Conservation (phyloP, 2,113 vertebrate genomes). For the Pogona vitticeps region DNA sequence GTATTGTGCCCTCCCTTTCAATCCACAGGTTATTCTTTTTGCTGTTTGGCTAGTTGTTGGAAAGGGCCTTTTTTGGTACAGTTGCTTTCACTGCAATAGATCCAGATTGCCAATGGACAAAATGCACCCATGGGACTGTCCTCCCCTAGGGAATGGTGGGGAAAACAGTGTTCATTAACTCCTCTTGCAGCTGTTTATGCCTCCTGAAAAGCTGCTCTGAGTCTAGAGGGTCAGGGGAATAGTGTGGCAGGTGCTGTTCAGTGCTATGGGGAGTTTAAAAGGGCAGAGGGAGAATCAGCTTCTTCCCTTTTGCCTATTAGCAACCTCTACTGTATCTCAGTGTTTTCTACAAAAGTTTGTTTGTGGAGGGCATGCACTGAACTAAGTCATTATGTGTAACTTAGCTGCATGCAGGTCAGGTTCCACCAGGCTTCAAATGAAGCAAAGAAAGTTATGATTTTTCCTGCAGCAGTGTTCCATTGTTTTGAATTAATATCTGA, state of each 20-base stretch:
- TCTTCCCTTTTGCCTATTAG: rapidly evolving
- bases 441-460: background rate
- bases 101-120: background rate
- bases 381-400: slow-evolving; percentile 1
- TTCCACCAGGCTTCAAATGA: background rate
- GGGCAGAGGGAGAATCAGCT: background rate
- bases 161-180: background rate
- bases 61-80: background rate
- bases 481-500: background rate
- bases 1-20: no score
- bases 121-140: background rate
- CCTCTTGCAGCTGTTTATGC: no score
- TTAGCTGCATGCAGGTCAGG: background rate
- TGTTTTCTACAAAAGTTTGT: no score
- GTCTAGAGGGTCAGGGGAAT: background rate
- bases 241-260: background rate
- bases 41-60: no score
- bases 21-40: no score
- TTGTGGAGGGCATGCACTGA: background rate
- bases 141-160: background rate
- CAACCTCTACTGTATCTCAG: no score
- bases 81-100: background rate
- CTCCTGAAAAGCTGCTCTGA: background rate
- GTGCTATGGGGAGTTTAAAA: background rate
- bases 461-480: background rate